Evolutionary conservation across 2,888 invertebrate species (phyloP).

Genomic region (Horisme vitalbata): DNA sequence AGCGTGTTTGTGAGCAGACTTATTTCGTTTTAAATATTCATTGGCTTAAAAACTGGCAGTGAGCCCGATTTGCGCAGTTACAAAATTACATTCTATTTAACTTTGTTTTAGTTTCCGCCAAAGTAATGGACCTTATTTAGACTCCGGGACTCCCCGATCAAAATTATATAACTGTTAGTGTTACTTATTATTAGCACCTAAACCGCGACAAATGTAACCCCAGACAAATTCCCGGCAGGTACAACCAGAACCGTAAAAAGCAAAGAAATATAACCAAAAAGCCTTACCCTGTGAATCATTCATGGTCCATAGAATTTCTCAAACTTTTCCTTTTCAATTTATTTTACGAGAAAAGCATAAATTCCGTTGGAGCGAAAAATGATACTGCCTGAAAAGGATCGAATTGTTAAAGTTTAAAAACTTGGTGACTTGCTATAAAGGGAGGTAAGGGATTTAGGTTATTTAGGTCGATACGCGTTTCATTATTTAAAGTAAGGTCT

Average conservation of each 20-base stretch:
- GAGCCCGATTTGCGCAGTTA: too few relatives aligned
- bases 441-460: conserved; percentile 18
- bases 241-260: conserved; percentile 1
- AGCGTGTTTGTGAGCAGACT: too few relatives aligned
- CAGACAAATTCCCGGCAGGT: too few relatives aligned
- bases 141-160: too few relatives aligned
- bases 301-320: conserved; percentile 33
- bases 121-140: too few relatives aligned
- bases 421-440: conserved; percentile 6
- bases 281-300: conserved; percentile 39
- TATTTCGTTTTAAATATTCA: conserved; percentile 4
- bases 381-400: conserved; percentile 17
- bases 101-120: too few relatives aligned
- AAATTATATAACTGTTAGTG: too few relatives aligned
- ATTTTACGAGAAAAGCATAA: conserved; percentile 27
- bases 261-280: neutral
- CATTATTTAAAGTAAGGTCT: conserved; percentile 30
- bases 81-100: too few relatives aligned
- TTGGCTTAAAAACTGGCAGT: neutral
- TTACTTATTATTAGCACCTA: too few relatives aligned
- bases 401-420: conserved; percentile 30
- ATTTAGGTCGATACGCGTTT: conserved; percentile 22
- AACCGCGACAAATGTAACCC: too few relatives aligned
- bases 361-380: conserved; percentile 18
- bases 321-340: conserved; percentile 36